Base-by-base conservation (phyloP, 2,888 invertebrate genomes). In the Ennomos quercinarius region DNA sequence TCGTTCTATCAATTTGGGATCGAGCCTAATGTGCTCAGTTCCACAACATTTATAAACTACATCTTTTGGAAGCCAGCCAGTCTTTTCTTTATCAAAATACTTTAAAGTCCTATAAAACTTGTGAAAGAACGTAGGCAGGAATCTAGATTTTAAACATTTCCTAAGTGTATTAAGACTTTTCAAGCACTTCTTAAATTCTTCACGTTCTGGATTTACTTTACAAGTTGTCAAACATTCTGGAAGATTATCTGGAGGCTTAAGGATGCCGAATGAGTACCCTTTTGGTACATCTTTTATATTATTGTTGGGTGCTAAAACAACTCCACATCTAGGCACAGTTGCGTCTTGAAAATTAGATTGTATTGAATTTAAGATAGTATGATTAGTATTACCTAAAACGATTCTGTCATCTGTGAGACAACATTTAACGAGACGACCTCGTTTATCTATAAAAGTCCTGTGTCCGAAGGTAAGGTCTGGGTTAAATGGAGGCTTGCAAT, bases 1-100 rank as follows among this genome's bases (percentile, higher is more conserved):
- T 0, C 91, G 89, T 70, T 93, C 93, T n/a, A 94, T 83, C 13
- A 92, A 76, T 27, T 72, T 59, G n/a, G 87, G 83, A 61, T 93
- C 86, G 71, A 93, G 92, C 63, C 86, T 78, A 43, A 94, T 83
- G 0, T 86, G 68, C 62, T 87, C 83, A 39, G 83, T 80, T 4
- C 73, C 80, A 69, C 93, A 93, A 63, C 86, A 75, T 10, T 86
- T 67, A 67, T 93, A 93, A 10, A 94, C 86, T 2, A 76, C 65
- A 6, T 84, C 73, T 64, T 93, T 87, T 1, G 84, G 82, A 1
- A 94, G 73, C 89, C 90, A 93, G 9, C 91, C 93, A 6, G 80
- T 80, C 58, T 86, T 85, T 10, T 88, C 83, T 76, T 76, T 75
- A 74, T 92, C 83, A 68, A 73, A 77, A 76, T 80, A 80, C 70